Evolutionary conservation across 2,113 vertebrate genomes (phyloP).

Genomic region (Elaphurus davidianus): DNA sequence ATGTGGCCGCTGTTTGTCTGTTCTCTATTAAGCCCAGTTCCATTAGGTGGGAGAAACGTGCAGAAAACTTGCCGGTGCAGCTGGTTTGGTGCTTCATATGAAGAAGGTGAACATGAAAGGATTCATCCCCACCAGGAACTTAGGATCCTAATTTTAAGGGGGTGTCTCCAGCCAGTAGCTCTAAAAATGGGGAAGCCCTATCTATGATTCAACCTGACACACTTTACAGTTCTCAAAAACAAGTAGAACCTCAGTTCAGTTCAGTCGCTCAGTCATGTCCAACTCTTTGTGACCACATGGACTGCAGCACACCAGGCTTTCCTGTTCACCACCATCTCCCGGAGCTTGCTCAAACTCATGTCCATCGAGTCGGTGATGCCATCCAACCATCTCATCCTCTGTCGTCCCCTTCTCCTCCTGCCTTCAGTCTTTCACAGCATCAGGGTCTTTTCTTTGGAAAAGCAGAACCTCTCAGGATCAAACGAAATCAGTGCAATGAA

Average conservation of each 20-base stretch:
- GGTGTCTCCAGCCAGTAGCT: neutral
- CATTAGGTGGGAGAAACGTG: neutral
- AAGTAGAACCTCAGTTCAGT: neutral
- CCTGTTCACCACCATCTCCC: accelerated
- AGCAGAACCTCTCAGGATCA: neutral
- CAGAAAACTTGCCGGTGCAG: neutral
- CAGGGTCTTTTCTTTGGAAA: neutral
- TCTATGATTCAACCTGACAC: neutral
- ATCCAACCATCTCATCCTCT: neutral
- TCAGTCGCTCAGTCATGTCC: neutral
- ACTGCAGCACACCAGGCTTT: neutral
- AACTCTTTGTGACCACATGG: neutral
- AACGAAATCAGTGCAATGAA: neutral
- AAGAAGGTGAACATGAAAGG: neutral
- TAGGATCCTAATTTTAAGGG: neutral
- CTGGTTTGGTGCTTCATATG: neutral
- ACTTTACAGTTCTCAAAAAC: neutral
- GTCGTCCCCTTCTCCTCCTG: neutral
- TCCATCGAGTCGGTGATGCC: neutral
- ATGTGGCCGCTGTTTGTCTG: neutral
- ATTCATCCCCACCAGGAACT: neutral
- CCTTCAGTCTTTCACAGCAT: neutral
- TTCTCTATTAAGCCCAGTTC: neutral
- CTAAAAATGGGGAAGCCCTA: neutral
- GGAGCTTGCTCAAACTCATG: neutral